phyloP scores from a whole-genome alignment of 2,888 invertebrate genomes.

The Cantharis rustica region DNA sequence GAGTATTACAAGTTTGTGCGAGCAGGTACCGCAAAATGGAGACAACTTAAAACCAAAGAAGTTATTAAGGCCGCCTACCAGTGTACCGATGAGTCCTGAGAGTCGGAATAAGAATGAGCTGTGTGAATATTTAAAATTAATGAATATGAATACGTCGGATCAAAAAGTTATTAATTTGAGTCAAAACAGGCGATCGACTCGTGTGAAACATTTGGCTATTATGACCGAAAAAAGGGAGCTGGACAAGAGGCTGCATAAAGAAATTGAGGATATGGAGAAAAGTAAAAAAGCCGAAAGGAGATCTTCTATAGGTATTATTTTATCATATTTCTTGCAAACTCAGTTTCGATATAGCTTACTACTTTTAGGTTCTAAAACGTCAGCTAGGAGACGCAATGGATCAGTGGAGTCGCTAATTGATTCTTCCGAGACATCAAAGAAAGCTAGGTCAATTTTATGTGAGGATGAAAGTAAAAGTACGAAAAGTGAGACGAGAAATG shows the following conservation, averaged over 20 bases:
- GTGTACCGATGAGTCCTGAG: slow-evolving; percentile 45
- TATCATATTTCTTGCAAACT: neutral
- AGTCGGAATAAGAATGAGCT: slow-evolving; percentile 50
- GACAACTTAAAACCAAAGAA: neutral
- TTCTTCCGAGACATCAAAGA: neutral
- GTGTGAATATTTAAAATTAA: slow-evolving; percentile 51
- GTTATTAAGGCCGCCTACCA: neutral
- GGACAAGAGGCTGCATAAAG: slow-evolving; percentile 28
- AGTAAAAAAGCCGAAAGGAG: neutral
- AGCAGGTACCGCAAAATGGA: neutral
- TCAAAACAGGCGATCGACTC: slow-evolving; percentile 48
- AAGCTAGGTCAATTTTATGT: neutral
- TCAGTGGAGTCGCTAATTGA: neutral
- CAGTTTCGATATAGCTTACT: neutral
- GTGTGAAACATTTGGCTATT: slow-evolving; percentile 48
- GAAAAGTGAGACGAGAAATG: neutral
- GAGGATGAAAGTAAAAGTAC: neutral
- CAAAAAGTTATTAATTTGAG: slow-evolving; percentile 43
- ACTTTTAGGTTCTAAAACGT: slow-evolving; percentile 9
- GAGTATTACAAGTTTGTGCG: neutral
- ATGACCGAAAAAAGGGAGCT: slow-evolving; percentile 38
- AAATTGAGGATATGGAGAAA: slow-evolving; percentile 8
- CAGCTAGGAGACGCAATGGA: neutral
- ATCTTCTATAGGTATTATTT: too few relatives aligned
- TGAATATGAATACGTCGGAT: slow-evolving; percentile 48